Conservation (phyloP, 35 echinoderm and acorn worm species). For the Heliocidaris tuberculata region DNA sequence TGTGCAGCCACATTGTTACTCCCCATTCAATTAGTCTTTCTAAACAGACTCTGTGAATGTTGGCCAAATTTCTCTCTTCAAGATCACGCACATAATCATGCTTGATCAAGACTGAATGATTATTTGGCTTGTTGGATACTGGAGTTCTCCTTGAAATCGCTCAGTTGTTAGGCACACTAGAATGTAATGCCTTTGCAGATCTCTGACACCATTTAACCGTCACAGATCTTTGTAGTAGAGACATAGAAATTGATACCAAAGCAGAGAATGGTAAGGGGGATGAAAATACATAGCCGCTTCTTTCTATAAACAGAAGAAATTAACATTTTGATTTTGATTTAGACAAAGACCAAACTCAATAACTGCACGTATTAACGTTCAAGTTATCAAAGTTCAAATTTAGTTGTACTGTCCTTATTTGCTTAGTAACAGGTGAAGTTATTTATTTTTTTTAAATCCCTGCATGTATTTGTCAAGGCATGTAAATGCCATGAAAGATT, state of each 20-base stretch:
- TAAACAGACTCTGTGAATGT: neutral
- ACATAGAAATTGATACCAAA: no score
- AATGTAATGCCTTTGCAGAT: no score
- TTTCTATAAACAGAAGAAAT: no score
- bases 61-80: neutral
- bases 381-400: neutral
- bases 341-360: no score
- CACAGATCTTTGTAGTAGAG: no score
- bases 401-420: neutral
- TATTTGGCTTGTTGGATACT: neutral
- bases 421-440: neutral
- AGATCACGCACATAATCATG: neutral
- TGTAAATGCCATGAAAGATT: neutral
- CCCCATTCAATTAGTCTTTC: neutral
- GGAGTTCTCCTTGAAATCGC: neutral
- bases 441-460: neutral
- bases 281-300: no score
- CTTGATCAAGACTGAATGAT: neutral
- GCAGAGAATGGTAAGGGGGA: no score
- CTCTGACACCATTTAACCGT: no score
- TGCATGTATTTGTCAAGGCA: neutral
- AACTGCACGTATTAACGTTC: no score
- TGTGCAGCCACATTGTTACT: constrained; percentile 42
- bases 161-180: no score
- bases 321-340: no score